Conservation (phyloP, 2,888 invertebrate species). For the Polia nebulosa region DNA sequence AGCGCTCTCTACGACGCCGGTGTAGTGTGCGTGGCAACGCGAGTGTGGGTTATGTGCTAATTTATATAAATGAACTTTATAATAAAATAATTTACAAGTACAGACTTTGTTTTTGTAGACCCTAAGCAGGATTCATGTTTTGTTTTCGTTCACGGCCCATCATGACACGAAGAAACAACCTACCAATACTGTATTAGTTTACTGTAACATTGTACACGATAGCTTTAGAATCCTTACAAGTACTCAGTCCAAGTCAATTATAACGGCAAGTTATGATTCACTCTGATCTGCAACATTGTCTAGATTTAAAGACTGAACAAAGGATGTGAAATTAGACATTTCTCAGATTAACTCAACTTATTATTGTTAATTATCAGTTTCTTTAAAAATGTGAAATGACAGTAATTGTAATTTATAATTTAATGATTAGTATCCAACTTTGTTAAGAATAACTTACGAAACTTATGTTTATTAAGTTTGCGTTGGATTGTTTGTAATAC, state of each 20-base stretch:
- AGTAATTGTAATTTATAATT: constrained; percentile 70
- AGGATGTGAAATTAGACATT: constrained; percentile 60
- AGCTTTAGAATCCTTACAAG: constrained; percentile 38
- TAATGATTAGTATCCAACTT: constrained; percentile 69
- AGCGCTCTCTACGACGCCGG: constrained; percentile 59
- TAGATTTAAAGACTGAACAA: constrained; percentile 65
- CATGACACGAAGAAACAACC: constrained; percentile 29
- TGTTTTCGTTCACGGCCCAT: constrained; percentile 39
- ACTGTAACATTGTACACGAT: constrained; percentile 54
- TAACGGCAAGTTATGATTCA: constrained; percentile 25
- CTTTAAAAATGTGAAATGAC: constrained; percentile 57
- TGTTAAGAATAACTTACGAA: constrained; percentile 75
- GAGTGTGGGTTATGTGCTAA: constrained; percentile 90
- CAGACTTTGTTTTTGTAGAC: constrained; percentile 69
- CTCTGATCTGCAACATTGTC: constrained; percentile 51
- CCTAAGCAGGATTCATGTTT: constrained; percentile 55
- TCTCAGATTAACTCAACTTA: constrained; percentile 41
- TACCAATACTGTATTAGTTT: constrained; percentile 59
- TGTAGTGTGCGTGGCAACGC: constrained; percentile 75
- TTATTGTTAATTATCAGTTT: constrained; percentile 54
- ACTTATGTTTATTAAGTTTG: constrained; percentile 74
- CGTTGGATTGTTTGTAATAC: constrained; percentile 69
- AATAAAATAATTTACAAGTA: constrained; percentile 89
- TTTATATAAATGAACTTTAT: constrained; percentile 91
- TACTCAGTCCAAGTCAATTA: constrained; percentile 39